phyloP scores from a whole-genome alignment of 2,113 vertebrate genomes.

The Noctilio leporinus region DNA sequence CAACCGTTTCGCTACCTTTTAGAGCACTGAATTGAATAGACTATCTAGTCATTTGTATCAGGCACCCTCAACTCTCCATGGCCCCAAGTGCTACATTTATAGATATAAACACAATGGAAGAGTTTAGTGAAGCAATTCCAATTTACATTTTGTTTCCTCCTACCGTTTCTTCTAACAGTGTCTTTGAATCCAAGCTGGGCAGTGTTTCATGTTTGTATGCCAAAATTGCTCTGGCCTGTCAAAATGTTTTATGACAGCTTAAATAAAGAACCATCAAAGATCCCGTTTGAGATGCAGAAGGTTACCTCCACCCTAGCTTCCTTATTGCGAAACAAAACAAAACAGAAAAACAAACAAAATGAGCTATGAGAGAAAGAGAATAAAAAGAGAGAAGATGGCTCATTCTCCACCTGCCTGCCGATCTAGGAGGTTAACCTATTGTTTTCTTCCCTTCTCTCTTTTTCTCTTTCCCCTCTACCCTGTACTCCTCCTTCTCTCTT shows the following conservation, averaged over 20 bases:
- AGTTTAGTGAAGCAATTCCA: slow-evolving; percentile 75
- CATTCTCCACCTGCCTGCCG: slow-evolving; percentile 74
- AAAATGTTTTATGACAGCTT: slow-evolving; percentile 84
- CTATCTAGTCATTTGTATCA: slow-evolving; percentile 65
- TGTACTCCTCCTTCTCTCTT: slow-evolving; percentile 64
- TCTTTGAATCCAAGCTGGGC: slow-evolving; percentile 73
- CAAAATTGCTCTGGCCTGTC: slow-evolving; percentile 79
- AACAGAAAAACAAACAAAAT: background rate
- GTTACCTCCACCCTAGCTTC: slow-evolving; percentile 75
- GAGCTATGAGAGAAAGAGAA: background rate
- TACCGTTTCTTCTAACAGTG: slow-evolving; percentile 75
- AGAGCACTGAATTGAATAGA: slow-evolving; percentile 61
- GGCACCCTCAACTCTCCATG: slow-evolving; percentile 58
- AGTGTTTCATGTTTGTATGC: slow-evolving; percentile 79
- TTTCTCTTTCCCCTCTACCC: slow-evolving; percentile 59
- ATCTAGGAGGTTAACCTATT: slow-evolving; percentile 72
- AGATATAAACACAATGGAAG: slow-evolving; percentile 71
- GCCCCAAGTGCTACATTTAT: slow-evolving; percentile 66
- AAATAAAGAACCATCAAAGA: slow-evolving; percentile 80
- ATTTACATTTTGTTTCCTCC: slow-evolving; percentile 82
- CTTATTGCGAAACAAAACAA: slow-evolving; percentile 67
- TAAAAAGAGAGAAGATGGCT: slow-evolving; percentile 68
- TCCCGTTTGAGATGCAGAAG: slow-evolving; percentile 77
- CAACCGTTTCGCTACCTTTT: slow-evolving; percentile 65
- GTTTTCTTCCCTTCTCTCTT: slow-evolving; percentile 74